Evolutionary conservation across 2,797 vertebrate species (phyloP).

Genomic region (Nannoperca obscura): DNA sequence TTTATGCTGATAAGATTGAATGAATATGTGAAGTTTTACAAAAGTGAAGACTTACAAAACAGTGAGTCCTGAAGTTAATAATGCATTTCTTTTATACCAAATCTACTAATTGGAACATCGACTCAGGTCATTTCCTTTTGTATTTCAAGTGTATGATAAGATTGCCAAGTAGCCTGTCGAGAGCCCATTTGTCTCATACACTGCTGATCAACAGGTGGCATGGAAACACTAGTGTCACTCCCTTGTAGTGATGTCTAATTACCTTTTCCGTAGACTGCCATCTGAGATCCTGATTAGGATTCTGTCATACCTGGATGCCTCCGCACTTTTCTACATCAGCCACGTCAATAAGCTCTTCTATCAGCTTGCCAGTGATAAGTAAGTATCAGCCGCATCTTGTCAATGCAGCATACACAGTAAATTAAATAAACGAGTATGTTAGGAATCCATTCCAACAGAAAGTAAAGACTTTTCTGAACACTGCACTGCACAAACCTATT

Average conservation of each 20-base stretch:
- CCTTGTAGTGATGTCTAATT: conserved; percentile 41
- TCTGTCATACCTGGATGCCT: conserved; percentile 89
- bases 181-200: conserved; percentile 22
- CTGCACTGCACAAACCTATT: no score
- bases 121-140: conserved; percentile 12
- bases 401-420: not conserved
- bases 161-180: conserved; percentile 29
- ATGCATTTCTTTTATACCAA: not conserved
- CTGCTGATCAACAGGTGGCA: conserved; percentile 36
- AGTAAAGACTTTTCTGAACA: no score
- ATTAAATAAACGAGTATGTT: conserved; percentile 1
- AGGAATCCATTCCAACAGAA: no score
- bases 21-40: not conserved
- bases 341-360: conserved; percentile 87
- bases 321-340: conserved; percentile 84
- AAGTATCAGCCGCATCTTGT: conserved; percentile 70
- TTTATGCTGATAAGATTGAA: no score
- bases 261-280: conserved; percentile 85
- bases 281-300: conserved; percentile 89
- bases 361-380: conserved; percentile 90
- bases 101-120: conserved; percentile 7
- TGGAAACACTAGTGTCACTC: conserved; percentile 36
- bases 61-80: not conserved
- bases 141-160: conserved; percentile 8
- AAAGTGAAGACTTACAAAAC: not conserved